These are phyloP conservation scores for Celastrina argiolus DNA, from an alignment of 2,888 invertebrate genomes.

Conservation along the genomic window DNA sequence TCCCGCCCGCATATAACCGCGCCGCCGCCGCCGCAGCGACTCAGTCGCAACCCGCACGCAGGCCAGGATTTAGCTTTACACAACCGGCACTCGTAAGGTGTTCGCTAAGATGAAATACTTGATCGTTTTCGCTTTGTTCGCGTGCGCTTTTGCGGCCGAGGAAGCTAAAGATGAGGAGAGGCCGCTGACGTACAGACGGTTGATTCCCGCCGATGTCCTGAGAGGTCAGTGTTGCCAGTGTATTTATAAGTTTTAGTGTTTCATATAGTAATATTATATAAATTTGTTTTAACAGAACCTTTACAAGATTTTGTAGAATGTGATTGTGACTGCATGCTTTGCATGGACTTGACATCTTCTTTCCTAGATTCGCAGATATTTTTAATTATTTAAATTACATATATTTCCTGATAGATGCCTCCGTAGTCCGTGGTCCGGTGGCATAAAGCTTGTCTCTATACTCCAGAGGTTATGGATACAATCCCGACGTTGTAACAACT, in stretches of 20 bases:
- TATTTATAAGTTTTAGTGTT: not conserved
- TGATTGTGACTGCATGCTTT: too few species aligned
- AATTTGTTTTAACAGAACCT: not conserved
- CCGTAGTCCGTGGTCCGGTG: too few species aligned
- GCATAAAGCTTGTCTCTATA: too few species aligned
- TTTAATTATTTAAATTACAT: not conserved
- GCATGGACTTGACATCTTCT: too few species aligned
- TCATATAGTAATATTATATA: not conserved
- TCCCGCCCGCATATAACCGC: slow-evolving; percentile 63
- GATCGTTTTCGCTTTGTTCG: slow-evolving; percentile 70
- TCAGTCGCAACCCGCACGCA: slow-evolving; percentile 57
- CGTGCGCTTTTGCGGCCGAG: slow-evolving; percentile 75
- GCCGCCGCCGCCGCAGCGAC: slow-evolving; percentile 50
- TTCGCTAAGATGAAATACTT: slow-evolving; percentile 75
- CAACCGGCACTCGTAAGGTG: slow-evolving; percentile 49
- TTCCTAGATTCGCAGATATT: too few species aligned
- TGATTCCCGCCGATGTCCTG: slow-evolving; percentile 93
- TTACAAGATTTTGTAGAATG: too few species aligned
- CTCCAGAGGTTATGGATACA: too few species aligned
- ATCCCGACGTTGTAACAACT: too few species aligned
- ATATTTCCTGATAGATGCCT: not conserved
- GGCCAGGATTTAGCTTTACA: slow-evolving; percentile 47
- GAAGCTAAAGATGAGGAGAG: slow-evolving; percentile 77
- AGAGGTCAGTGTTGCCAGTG: slow-evolving; percentile 82
- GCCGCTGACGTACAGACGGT: slow-evolving; percentile 86